A percentile compares a stretch with the other conserved stretches of the same genome.
Conservation (phyloP, 2,113 vertebrate species). For the Eclectus roratus region DNA sequence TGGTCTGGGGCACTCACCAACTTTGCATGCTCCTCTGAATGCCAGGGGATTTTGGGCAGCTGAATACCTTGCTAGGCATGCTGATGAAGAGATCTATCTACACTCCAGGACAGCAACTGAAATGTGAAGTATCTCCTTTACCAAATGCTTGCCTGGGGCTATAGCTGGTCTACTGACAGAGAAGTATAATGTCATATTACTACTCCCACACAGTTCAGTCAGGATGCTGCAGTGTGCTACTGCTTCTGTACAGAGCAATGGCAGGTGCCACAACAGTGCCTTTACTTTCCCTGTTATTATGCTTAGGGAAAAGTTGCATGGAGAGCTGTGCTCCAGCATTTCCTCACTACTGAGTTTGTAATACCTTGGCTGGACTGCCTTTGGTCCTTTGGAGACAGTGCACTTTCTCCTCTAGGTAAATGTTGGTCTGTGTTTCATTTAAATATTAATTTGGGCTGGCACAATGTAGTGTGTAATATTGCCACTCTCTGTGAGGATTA, state of each 20-base stretch:
- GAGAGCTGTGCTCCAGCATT: neutral
- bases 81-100: neutral
- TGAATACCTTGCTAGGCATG: neutral
- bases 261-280: neutral
- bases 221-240: neutral
- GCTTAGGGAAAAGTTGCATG: neutral
- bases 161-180: neutral
- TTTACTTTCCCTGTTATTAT: neutral
- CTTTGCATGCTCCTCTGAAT: rapidly evolving
- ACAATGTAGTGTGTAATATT: constrained; percentile 3
- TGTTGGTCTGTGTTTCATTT: constrained; percentile 36
- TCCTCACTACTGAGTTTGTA: neutral
- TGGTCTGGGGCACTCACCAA: neutral
- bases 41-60: neutral
- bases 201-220: neutral
- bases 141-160: neutral
- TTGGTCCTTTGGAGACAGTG: constrained; percentile 7
- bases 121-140: neutral
- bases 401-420: constrained; percentile 45
- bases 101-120: neutral
- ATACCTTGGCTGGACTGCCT: neutral
- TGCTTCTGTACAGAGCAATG: neutral
- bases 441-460: constrained; percentile 68
- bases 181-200: neutral
- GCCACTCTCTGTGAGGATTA: constrained; percentile 49